These are phyloP conservation scores for Erannis defoliaria DNA, from an alignment of 2,888 invertebrate genomes.

Conservation along the genomic window DNA sequence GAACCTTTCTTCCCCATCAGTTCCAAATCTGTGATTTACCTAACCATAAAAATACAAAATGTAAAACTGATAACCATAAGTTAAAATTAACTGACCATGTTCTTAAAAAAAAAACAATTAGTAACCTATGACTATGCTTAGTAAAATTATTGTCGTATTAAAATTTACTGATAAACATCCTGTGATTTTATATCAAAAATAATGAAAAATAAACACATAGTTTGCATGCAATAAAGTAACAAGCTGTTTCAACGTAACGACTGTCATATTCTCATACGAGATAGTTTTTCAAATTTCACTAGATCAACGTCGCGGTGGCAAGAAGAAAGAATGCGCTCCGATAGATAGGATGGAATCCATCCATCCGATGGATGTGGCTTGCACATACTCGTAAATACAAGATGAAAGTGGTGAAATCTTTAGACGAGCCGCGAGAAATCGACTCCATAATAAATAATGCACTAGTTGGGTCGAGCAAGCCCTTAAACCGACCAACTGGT, in stretches of 20 bases:
- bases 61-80: too few relatives aligned
- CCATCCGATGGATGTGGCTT: slow-evolving; percentile 62
- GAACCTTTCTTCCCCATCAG: too few relatives aligned
- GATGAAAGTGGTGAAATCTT: slow-evolving; percentile 85
- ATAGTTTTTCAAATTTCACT: slow-evolving; percentile 44
- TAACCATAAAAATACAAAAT: too few relatives aligned
- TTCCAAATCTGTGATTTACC: too few relatives aligned
- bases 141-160: background rate
- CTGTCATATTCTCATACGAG: slow-evolving; percentile 16
- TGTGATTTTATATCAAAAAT: background rate
- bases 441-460: slow-evolving; percentile 82
- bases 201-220: slow-evolving; percentile 3
- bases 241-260: slow-evolving; percentile 17
- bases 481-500: slow-evolving; percentile 75
- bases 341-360: too few relatives aligned
- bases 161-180: background rate
- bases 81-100: too few relatives aligned
- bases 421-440: slow-evolving; percentile 78
- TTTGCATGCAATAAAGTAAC: slow-evolving; percentile 12
- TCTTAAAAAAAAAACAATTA: too few relatives aligned
- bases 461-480: slow-evolving; percentile 75
- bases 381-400: slow-evolving; percentile 70
- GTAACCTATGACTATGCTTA: too few relatives aligned
- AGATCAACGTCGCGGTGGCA: slow-evolving; percentile 23
- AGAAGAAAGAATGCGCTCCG: slow-evolving; percentile 49